phyloP scores from a whole-genome alignment of 2,113 vertebrate genomes.

The Trogon surrucura region DNA sequence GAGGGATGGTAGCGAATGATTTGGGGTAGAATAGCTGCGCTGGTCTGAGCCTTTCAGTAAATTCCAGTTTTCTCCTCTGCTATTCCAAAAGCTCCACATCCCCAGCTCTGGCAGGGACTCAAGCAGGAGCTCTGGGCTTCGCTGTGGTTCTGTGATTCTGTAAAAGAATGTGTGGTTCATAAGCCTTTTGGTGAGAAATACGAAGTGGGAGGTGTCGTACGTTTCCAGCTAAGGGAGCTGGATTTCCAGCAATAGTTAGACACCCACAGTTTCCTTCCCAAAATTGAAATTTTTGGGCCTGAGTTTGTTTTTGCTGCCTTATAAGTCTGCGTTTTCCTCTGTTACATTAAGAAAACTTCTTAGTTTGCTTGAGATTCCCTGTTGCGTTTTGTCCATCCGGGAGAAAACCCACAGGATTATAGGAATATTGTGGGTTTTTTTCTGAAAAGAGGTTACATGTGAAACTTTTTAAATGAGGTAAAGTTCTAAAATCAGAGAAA shows the following conservation, averaged over 20 bases:
- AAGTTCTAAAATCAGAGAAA: background rate
- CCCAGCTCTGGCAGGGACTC: background rate
- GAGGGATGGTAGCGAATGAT: background rate
- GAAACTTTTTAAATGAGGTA: background rate
- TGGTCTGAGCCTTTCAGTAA: background rate
- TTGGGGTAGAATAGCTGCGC: background rate
- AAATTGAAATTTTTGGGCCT: conserved; percentile 31
- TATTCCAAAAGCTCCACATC: background rate
- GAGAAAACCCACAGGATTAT: background rate
- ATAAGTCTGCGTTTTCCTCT: background rate
- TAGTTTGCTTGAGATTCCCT: background rate
- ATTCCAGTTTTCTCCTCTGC: conserved; percentile 27
- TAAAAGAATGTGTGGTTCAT: background rate
- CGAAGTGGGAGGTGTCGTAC: conserved; percentile 53
- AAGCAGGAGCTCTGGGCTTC: conserved; percentile 27
- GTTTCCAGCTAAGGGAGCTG: conserved; percentile 45
- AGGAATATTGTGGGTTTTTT: background rate
- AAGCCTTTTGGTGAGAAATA: conserved; percentile 46
- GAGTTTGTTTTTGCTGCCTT: conserved; percentile 24
- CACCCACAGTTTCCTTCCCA: conserved; percentile 45
- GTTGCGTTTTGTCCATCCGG: conserved; percentile 13
- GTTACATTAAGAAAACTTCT: conserved; percentile 11
- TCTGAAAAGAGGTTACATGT: background rate
- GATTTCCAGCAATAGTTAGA: conserved; percentile 55
- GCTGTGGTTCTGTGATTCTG: background rate